Percentiles rank a stretch among this genome's conserved stretches.
Conservation (phyloP, 2,888 invertebrate genomes). For the Nycteola revayana region DNA sequence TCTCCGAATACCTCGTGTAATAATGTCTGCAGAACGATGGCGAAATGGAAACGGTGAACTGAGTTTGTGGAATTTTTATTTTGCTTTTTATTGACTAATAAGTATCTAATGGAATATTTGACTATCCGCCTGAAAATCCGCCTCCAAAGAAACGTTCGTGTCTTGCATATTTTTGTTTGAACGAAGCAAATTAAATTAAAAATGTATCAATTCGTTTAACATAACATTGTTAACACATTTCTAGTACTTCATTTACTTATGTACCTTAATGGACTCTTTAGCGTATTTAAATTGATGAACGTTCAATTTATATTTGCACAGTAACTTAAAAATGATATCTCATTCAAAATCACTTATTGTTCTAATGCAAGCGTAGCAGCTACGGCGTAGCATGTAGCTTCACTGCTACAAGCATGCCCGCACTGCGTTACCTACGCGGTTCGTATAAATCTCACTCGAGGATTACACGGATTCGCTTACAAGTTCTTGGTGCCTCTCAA, state of each 20-base stretch:
- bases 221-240: no score
- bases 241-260: no score
- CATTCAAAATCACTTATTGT: slow-evolving; percentile 45
- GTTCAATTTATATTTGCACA: no score
- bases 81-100: slow-evolving; percentile 15
- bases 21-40: slow-evolving; percentile 36
- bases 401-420: slow-evolving; percentile 50
- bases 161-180: neutral
- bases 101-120: slow-evolving; percentile 5
- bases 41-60: slow-evolving; percentile 37
- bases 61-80: slow-evolving; percentile 31
- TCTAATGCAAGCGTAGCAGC: slow-evolving; percentile 46
- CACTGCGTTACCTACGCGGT: slow-evolving; percentile 63
- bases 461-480: slow-evolving; percentile 66
- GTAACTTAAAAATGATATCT: slow-evolving; percentile 45
- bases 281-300: no score
- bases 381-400: slow-evolving; percentile 41
- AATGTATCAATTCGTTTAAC: neutral
- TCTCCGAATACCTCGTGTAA: slow-evolving; percentile 34
- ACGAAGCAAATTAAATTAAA: neutral
- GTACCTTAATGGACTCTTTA: no score
- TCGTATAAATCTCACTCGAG: slow-evolving; percentile 64
- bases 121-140: neutral
- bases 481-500: slow-evolving; percentile 60
- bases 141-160: neutral